phyloP scores from a whole-genome alignment of 2,797 vertebrate genomes.

The Microhierax caerulescens region DNA sequence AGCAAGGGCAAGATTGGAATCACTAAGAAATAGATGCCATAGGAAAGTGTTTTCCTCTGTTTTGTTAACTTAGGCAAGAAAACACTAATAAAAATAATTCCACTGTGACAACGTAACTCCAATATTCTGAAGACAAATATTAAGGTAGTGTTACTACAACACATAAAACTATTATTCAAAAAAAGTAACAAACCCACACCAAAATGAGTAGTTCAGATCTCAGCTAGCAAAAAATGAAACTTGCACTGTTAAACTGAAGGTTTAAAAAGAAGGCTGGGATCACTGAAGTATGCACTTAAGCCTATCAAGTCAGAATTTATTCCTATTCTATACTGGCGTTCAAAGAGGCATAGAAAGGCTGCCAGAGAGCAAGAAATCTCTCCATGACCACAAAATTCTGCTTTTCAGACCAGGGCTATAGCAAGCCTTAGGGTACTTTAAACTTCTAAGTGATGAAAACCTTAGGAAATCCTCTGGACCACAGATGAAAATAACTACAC shows the following conservation, averaged over 20 bases:
- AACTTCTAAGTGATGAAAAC: neutral
- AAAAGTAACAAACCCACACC: neutral
- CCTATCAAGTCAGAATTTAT: neutral
- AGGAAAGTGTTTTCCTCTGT: neutral
- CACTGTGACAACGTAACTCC: neutral
- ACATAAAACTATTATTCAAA: neutral
- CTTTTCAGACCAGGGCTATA: neutral
- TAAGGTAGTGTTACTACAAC: neutral
- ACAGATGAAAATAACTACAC: neutral
- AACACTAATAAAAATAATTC: neutral
- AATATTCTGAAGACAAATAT: neutral
- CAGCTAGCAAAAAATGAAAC: neutral
- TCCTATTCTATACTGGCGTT: neutral
- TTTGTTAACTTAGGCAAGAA: neutral
- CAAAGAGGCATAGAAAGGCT: neutral
- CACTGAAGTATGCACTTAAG: neutral
- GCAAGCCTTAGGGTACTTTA: neutral
- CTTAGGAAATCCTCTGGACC: neutral
- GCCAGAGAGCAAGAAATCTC: neutral
- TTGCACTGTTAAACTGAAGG: neutral
- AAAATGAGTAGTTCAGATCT: neutral
- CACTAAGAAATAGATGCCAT: neutral
- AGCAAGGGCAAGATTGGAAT: neutral
- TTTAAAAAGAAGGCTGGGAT: neutral
- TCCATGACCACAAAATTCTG: neutral